These are phyloP conservation scores for Haliclystus octoradiatus DNA, from an alignment of 30 jellyfish, hydroid and myxozoan species.

Conservation along the genomic window DNA sequence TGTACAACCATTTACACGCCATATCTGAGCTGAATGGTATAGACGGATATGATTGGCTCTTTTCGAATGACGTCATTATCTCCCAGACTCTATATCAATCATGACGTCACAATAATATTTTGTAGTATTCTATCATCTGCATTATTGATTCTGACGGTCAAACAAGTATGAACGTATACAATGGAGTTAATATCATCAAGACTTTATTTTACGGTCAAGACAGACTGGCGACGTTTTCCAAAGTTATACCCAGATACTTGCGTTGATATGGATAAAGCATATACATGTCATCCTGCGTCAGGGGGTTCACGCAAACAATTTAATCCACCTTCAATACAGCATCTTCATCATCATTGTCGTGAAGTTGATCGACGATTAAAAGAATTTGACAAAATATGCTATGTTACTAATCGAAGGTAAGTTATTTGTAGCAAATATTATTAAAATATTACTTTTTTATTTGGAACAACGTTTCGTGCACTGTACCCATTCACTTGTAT, in stretches of 20 bases:
- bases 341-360: constrained; percentile 49
- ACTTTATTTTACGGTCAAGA: constrained; percentile 25
- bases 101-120: no score
- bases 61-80: no score
- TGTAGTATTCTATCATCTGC: no score
- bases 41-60: no score
- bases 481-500: no score
- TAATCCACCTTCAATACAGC: constrained; percentile 66
- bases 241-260: constrained; percentile 12
- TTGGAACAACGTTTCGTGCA: constrained; percentile 29
- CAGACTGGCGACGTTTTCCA: constrained; percentile 16
- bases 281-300: constrained; percentile 27
- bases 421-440: constrained; percentile 4
- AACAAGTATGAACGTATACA: no score
- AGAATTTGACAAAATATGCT: constrained; percentile 25
- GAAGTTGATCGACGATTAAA: constrained; percentile 46
- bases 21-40: no score
- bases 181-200: constrained; percentile 44
- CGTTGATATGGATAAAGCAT: constrained; percentile 11
- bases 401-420: constrained; percentile 51
- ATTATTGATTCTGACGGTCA: no score
- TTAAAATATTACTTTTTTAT: not conserved
- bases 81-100: no score
- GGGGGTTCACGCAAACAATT: constrained; percentile 30
- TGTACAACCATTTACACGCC: no score